Percentiles rank a stretch among this genome's conserved stretches.
phyloP scores from a whole-genome alignment of 2,888 invertebrate genomes.

The Nasonia oneida region DNA sequence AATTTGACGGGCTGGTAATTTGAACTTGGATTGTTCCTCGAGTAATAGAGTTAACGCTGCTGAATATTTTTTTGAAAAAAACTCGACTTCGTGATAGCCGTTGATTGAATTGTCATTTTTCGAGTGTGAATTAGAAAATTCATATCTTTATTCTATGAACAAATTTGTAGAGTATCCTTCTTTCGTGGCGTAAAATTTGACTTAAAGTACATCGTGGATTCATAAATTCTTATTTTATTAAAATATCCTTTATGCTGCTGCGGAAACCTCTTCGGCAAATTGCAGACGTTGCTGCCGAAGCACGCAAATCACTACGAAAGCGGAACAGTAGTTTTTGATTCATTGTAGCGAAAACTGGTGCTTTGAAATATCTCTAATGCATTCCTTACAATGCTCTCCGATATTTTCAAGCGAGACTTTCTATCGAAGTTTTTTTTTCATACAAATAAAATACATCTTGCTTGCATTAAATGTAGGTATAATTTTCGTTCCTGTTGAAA shows the following conservation, averaged over 20 bases:
- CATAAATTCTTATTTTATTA: neutral
- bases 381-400: neutral
- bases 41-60: neutral
- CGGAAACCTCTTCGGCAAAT: neutral
- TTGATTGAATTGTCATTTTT: neutral
- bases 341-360: neutral
- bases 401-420: neutral
- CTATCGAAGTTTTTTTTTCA: neutral
- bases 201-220: neutral
- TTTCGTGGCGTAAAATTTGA: neutral
- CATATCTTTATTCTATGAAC: neutral
- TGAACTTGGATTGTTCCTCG: neutral
- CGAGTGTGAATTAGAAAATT: no score
- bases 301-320: conserved; percentile 12
- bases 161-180: neutral
- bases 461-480: neutral
- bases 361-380: neutral
- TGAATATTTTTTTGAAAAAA: neutral
- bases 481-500: neutral
- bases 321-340: neutral
- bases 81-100: neutral
- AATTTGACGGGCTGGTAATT: neutral
- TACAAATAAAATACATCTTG: neutral
- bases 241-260: neutral
- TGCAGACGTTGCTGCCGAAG: neutral